Evolutionary conservation across 2,113 vertebrate genomes (phyloP).

Genomic region (Empidonax alnorum): DNA sequence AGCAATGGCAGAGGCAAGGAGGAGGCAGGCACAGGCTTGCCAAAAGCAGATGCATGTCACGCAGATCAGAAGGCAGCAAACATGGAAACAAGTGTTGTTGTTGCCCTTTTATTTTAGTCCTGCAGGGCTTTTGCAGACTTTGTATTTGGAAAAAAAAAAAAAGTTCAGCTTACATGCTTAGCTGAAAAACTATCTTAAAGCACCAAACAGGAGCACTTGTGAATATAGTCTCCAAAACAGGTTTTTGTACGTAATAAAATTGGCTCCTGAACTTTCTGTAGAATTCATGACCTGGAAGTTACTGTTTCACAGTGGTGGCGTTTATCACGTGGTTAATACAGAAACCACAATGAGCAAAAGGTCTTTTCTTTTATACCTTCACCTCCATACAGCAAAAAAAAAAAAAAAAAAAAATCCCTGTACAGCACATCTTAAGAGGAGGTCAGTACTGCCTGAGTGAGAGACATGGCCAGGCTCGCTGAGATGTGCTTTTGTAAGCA

Average conservation of each 20-base stretch:
- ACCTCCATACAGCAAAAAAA: neutral
- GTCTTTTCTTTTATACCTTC: neutral
- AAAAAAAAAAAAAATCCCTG: neutral
- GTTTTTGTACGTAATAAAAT: neutral
- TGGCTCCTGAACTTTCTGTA: neutral
- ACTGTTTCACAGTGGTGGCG: neutral
- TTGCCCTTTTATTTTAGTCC: neutral
- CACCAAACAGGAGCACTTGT: neutral
- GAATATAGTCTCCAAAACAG: neutral
- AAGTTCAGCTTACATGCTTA: neutral
- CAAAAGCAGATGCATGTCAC: neutral
- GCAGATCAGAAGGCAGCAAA: neutral
- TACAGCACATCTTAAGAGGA: neutral
- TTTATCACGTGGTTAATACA: neutral
- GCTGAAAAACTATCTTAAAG: neutral
- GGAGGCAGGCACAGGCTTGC: neutral
- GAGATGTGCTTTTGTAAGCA: conserved; percentile 16
- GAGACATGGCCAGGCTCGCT: neutral
- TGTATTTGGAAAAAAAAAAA: neutral
- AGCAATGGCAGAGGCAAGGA: neutral
- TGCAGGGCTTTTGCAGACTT: neutral
- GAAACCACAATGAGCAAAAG: neutral
- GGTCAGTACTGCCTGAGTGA: neutral
- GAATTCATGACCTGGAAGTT: neutral
- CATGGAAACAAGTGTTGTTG: neutral